Conservation (phyloP, 2,797 vertebrate genomes). For the Danio jaintianensis region DNA sequence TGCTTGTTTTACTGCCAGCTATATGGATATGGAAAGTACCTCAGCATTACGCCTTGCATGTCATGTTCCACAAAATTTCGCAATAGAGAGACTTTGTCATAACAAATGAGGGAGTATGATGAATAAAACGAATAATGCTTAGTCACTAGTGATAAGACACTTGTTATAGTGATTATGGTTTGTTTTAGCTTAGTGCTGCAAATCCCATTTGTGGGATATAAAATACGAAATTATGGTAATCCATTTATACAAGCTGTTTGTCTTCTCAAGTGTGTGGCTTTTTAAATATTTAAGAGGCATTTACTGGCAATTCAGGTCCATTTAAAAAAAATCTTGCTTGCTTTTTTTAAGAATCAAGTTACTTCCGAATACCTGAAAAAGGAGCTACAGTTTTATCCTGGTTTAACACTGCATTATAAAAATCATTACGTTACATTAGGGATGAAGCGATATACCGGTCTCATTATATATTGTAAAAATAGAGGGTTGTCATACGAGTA, state of each 20-base stretch:
- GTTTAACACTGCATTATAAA: neutral
- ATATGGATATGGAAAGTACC: neutral
- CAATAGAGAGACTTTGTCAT: neutral
- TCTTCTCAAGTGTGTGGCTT: constrained; percentile 2
- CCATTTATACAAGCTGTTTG: constrained; percentile 4
- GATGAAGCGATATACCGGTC: too few species aligned
- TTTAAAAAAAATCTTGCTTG: neutral
- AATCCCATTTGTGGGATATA: constrained; percentile 19
- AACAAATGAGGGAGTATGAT: neutral
- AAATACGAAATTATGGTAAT: constrained; percentile 24
- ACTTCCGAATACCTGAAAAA: neutral
- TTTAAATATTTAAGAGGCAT: neutral
- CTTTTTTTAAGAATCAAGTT: neutral
- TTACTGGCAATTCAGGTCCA: constrained; percentile 1
- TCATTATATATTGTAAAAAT: too few species aligned
- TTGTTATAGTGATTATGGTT: constrained; percentile 13
- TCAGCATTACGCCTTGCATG: neutral
- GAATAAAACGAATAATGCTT: neutral
- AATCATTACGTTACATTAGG: too few species aligned
- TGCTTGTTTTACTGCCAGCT: constrained; percentile 4
- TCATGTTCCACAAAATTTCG: neutral
- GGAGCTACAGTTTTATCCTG: neutral
- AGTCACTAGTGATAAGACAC: neutral
- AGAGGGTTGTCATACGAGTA: too few species aligned
- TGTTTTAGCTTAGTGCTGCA: constrained; percentile 15